phyloP scores from a whole-genome alignment of 37 sponge, comb jelly and placozoan genomes.

The Halisarca cf. caerulea region DNA sequence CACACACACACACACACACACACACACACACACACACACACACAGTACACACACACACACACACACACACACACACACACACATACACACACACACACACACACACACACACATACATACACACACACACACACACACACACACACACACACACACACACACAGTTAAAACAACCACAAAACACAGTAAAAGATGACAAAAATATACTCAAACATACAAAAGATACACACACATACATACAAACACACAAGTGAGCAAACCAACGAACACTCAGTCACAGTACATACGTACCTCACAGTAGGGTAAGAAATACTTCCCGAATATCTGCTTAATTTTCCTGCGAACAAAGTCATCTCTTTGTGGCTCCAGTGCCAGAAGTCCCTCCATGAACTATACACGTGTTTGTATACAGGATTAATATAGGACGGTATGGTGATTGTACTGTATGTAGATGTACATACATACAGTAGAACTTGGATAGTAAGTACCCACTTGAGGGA shows the following conservation, averaged over 20 bases:
- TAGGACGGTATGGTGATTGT: too few relatives aligned
- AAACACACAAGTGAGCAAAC: constrained; percentile 30
- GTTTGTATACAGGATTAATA: too few relatives aligned
- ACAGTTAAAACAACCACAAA: not conserved
- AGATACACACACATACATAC: not conserved
- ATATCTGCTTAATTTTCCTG: constrained; percentile 53
- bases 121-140: not conserved
- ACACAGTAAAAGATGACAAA: constrained; percentile 36
- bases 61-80: constrained; percentile 16
- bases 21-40: constrained; percentile 2
- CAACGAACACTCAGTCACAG: constrained; percentile 24
- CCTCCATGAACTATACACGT: constrained; percentile 53
- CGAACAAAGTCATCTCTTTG: constrained; percentile 48
- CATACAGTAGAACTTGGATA: too few relatives aligned
- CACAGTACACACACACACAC: constrained; percentile 6
- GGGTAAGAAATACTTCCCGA: constrained; percentile 45
- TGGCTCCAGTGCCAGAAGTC: constrained; percentile 47
- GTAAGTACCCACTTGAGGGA: too few relatives aligned
- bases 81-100: constrained; percentile 14
- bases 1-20: not conserved
- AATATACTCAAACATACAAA: not conserved
- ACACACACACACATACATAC: constrained; percentile 18
- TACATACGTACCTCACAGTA: constrained; percentile 26
- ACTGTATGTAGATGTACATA: too few relatives aligned
- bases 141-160: constrained; percentile 28